Percentiles rank a stretch among this genome's conserved stretches.
Evolutionary conservation across 2,888 invertebrate species (phyloP).

Genomic region (Tethea ocularis): DNA sequence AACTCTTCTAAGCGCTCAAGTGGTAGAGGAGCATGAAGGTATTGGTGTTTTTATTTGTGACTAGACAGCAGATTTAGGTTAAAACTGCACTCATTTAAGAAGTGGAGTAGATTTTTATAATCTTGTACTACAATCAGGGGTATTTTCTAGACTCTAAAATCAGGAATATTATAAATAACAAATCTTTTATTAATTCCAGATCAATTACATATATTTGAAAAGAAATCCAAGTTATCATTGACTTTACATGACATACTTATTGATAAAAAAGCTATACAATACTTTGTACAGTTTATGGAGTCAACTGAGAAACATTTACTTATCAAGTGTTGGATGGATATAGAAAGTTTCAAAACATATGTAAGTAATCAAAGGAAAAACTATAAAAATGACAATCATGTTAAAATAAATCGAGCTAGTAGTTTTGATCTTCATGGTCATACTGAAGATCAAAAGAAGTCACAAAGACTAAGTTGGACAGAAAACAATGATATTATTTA

Average conservation of each 20-base stretch:
- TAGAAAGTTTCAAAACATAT: slow-evolving; percentile 85
- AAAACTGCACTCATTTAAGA: no score
- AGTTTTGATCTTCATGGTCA: slow-evolving; percentile 65
- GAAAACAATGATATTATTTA: slow-evolving; percentile 40
- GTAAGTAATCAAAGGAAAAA: slow-evolving; percentile 34
- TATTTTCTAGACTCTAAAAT: no score
- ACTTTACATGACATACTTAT: slow-evolving; percentile 89
- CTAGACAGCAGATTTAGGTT: not conserved
- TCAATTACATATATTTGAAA: slow-evolving; percentile 63
- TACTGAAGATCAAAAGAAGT: slow-evolving; percentile 36
- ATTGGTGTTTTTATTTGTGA: slow-evolving; percentile 31
- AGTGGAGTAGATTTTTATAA: no score
- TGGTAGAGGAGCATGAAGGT: slow-evolving; percentile 64
- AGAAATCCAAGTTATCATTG: slow-evolving; percentile 88
- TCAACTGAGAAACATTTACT: slow-evolving; percentile 84
- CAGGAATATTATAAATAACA: no score
- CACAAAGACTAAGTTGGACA: slow-evolving; percentile 53
- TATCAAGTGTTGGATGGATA: slow-evolving; percentile 90
- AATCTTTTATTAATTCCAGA: slow-evolving; percentile 54
- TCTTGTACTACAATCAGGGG: no score
- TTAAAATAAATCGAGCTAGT: slow-evolving; percentile 62
- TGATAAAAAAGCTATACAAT: slow-evolving; percentile 91
- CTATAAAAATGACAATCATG: slow-evolving; percentile 42
- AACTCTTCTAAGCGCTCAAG: slow-evolving; percentile 51
- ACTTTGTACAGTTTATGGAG: slow-evolving; percentile 94